Evolutionary conservation across 2,797 vertebrate species (phyloP), one percentile per base, ranked within the genome.

Genomic region (Cheirogaleus major): DNA sequence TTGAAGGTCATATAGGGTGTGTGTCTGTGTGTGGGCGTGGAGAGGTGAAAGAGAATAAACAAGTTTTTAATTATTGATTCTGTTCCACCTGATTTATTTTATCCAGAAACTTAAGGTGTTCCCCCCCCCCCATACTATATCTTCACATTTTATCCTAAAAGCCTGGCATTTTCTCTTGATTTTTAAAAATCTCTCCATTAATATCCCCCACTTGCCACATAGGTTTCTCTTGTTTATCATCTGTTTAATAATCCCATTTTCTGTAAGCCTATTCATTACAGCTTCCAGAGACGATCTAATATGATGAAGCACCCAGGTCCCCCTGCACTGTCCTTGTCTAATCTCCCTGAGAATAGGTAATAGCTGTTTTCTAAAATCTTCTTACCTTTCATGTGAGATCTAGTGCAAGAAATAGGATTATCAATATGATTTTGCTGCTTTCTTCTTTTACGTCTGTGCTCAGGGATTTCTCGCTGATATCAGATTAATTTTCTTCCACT

Each of bases 401-500:
- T 67, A 30, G 55, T 70, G 48, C 67, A 12, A 89, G 69, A 79
- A 90, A 30, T 0, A 63, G 67, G 73, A 5, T 86, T 5, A 25
- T 55, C 30, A 38, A 32, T n/a, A 73, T 4, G 25, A 35, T 38
- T 55, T 70, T 15, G 25, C 72, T 48, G 25, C 52, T 87, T 87
- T 52, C 89, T 88, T 52, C 93, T 92, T 92, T 91, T 27, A 50
- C 61, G 32, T 80, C 61, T 15, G 5, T 20, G 59, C 72, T 88
- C 9, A 4, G 82, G 23, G n/a, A 59, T 88, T 57, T 76, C 86
- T 59, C 10, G 13, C n/a, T 23, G 59, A 45, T 27, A 38, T 57
- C 80, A 83, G 90, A 55, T 82, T 84, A 11, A 25, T 61, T 90
- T 89, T 69, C 70, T 89, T 80, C 38, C 82, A 79, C 55, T 85